Evolutionary conservation across 2,797 vertebrate genomes (phyloP).

Genomic region (Aulostomus chinensis): DNA sequence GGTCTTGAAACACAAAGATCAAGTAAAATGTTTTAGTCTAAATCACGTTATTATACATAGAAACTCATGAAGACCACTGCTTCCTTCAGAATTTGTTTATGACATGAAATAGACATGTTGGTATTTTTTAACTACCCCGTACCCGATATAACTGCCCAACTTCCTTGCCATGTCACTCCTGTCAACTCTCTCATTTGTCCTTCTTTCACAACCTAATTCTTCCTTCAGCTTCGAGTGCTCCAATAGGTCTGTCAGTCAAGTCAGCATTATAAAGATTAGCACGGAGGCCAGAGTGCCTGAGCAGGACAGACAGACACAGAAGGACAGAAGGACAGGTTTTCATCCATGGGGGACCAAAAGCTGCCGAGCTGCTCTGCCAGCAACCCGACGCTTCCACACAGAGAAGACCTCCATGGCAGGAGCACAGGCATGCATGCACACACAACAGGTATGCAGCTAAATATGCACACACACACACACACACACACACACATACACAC

Average conservation of each 20-base stretch:
- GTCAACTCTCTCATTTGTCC: constrained; percentile 46
- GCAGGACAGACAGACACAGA: constrained; percentile 65
- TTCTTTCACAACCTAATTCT: constrained; percentile 46
- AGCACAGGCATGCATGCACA: background rate
- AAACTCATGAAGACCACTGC: too few species aligned
- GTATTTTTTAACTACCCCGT: too few species aligned
- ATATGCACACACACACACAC: constrained; percentile 8
- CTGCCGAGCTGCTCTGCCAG: constrained; percentile 16
- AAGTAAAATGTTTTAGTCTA: too few species aligned
- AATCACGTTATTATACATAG: too few species aligned
- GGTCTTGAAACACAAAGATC: too few species aligned
- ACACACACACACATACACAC: constrained; percentile 9
- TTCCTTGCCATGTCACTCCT: constrained; percentile 26
- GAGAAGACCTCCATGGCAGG: constrained; percentile 49
- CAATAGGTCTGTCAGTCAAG: constrained; percentile 71
- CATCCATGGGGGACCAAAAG: constrained; percentile 68
- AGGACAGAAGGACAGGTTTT: too few species aligned
- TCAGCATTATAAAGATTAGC: constrained; percentile 78
- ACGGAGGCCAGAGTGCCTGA: constrained; percentile 64
- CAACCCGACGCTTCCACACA: constrained; percentile 36
- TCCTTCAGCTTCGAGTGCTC: constrained; percentile 52
- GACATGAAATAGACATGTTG: too few species aligned
- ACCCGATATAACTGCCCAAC: background rate
- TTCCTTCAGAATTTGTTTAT: too few species aligned
- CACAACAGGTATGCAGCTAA: constrained; percentile 33